Percentiles rank a stretch among this genome's conserved stretches.
phyloP scores from a whole-genome alignment of 2,113 vertebrate genomes.

The Thermophis baileyi region DNA sequence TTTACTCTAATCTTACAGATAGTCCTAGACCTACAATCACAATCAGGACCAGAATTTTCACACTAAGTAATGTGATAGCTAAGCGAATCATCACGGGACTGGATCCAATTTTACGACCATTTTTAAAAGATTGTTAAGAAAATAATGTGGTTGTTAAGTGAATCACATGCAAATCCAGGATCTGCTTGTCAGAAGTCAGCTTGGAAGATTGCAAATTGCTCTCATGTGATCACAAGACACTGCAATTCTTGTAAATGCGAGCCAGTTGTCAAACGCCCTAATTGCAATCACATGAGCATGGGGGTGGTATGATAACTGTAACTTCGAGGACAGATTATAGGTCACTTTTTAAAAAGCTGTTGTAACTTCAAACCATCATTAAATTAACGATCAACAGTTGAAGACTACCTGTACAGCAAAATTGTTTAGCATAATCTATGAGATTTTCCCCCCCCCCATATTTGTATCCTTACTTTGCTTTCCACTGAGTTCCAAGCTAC shows the following conservation, averaged over 20 bases:
- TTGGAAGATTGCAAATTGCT: not conserved
- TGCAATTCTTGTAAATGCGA: not conserved
- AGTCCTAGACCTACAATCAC: not conserved
- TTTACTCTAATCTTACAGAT: constrained; percentile 53
- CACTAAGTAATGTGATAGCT: not conserved
- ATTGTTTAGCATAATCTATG: constrained; percentile 68
- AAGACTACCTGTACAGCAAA: constrained; percentile 51
- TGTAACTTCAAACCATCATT: not conserved
- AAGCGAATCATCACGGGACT: not conserved
- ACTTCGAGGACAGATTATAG: not conserved
- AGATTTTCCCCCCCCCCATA: constrained; percentile 17
- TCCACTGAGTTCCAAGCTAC: constrained; percentile 23
- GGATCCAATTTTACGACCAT: not conserved
- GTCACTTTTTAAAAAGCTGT: not conserved
- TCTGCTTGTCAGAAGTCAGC: not conserved
- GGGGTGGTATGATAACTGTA: not conserved
- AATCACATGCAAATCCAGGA: not conserved
- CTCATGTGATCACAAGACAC: not conserved
- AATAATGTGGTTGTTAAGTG: not conserved
- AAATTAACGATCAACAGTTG: not conserved
- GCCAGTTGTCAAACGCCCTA: not conserved
- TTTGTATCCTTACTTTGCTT: constrained; percentile 32
- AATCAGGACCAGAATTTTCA: not conserved
- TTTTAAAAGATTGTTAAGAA: not conserved
- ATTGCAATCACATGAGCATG: not conserved